phyloP scores from a whole-genome alignment of 30 jellyfish, hydroid and myxozoan species.

The Morbakka virulenta region DNA sequence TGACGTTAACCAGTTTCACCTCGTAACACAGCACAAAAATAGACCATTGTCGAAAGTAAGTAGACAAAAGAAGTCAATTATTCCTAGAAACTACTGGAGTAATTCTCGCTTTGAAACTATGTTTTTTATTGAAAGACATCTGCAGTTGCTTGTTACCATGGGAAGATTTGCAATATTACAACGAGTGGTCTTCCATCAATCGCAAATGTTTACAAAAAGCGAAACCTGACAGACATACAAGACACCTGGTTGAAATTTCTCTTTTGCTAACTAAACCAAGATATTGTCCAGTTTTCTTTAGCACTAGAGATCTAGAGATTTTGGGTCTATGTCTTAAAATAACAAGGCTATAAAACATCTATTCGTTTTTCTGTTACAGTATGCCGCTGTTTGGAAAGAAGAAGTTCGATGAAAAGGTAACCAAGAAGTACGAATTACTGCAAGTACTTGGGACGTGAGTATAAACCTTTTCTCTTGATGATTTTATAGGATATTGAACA shows the following conservation, averaged over 20 bases:
- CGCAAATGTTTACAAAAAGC: background rate
- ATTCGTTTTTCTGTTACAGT: constrained; percentile 9
- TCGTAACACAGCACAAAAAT: background rate
- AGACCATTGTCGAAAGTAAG: background rate
- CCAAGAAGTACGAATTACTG: constrained; percentile 66
- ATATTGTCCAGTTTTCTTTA: too few relatives aligned
- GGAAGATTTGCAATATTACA: background rate
- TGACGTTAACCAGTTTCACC: too few relatives aligned
- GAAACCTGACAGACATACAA: too few relatives aligned
- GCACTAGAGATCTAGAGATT: too few relatives aligned
- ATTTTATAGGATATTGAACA: too few relatives aligned
- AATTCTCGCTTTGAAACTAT: background rate
- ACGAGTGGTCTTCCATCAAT: background rate
- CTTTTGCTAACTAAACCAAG: too few relatives aligned
- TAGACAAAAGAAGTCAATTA: background rate
- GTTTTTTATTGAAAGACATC: background rate
- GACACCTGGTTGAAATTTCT: too few relatives aligned
- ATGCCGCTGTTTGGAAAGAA: constrained; percentile 90
- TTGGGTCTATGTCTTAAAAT: too few relatives aligned
- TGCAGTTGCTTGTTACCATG: background rate
- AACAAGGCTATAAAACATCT: background rate
- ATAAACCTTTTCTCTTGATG: background rate
- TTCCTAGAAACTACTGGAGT: background rate
- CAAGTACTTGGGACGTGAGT: constrained; percentile 80
- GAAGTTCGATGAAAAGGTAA: constrained; percentile 77